Evolutionary conservation across 1,140 invertebrate species (phyloP).

Genomic region (Metaphire vulgaris): DNA sequence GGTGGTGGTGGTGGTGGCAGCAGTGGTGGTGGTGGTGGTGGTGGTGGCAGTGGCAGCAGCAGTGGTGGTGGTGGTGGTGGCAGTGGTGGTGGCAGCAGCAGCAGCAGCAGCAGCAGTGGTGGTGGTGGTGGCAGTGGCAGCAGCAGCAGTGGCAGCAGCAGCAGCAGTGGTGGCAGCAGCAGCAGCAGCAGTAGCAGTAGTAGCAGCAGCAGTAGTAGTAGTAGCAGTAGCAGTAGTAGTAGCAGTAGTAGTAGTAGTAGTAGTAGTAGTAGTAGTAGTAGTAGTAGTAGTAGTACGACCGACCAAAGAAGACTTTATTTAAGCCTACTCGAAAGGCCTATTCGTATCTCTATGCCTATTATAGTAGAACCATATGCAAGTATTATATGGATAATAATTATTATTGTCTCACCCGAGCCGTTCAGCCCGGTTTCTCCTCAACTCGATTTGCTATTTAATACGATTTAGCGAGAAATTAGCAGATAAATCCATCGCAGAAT

Average conservation of each 20-base stretch:
- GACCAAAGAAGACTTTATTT: no score
- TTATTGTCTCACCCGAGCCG: no score
- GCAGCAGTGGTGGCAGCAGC: neutral
- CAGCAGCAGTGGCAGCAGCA: neutral
- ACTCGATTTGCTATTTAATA: no score
- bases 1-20: no score
- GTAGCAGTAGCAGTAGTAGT: constrained; percentile 1
- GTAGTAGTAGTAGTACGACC: constrained; percentile 5
- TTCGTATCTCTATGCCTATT: no score
- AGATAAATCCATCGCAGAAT: no score
- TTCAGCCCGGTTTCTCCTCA: no score
- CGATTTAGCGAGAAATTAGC: no score
- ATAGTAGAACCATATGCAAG: no score
- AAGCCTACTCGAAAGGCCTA: no score
- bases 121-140: neutral
- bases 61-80: neutral
- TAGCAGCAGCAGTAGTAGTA: constrained; percentile 1
- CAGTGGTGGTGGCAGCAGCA: neutral
- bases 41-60: neutral
- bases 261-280: constrained; percentile 6
- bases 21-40: no score
- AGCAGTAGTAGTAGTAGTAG: neutral
- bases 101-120: neutral
- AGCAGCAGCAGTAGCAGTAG: constrained; percentile 1
- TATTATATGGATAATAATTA: no score